Evolutionary conservation across 2,888 invertebrate species (phyloP).

Genomic region (Clusia tigrina): DNA sequence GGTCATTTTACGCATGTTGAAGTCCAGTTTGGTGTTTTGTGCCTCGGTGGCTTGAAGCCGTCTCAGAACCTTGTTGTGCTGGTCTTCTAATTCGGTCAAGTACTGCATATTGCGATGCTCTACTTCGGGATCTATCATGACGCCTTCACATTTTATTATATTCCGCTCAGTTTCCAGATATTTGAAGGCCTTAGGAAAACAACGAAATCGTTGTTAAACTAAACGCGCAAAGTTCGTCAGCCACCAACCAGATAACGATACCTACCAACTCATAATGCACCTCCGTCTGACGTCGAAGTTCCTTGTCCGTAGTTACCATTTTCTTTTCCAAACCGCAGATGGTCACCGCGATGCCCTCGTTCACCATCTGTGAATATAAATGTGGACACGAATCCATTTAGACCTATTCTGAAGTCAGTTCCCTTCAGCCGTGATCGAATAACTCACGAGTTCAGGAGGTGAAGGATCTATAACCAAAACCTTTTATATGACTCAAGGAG

Average conservation of each 20-base stretch:
- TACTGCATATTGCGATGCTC: constrained; percentile 60
- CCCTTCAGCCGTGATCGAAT: too few relatives aligned
- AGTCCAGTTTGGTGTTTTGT: constrained; percentile 68
- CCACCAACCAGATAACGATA: constrained; percentile 32
- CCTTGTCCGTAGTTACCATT: constrained; percentile 59
- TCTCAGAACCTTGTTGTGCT: constrained; percentile 62
- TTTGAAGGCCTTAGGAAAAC: constrained; percentile 56
- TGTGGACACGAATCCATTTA: too few relatives aligned
- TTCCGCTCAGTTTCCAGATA: constrained; percentile 64
- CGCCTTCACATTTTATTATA: constrained; percentile 60
- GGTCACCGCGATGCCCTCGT: constrained; percentile 45
- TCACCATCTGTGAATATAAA: constrained; percentile 51
- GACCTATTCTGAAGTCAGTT: too few relatives aligned
- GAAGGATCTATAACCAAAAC: too few relatives aligned
- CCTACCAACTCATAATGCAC: constrained; percentile 70
- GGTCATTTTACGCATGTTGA: constrained; percentile 68
- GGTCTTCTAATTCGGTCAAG: constrained; percentile 65
- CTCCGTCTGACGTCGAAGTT: constrained; percentile 69
- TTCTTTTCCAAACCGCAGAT: constrained; percentile 42
- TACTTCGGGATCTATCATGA: constrained; percentile 53
- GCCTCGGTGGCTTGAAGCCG: constrained; percentile 64
- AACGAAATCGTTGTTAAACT: too few relatives aligned
- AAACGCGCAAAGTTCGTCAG: too few relatives aligned
- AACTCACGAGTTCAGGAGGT: too few relatives aligned
- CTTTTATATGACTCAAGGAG: too few relatives aligned